phyloP scores from a whole-genome alignment of 2,888 invertebrate species.

The Patella pellucida region DNA sequence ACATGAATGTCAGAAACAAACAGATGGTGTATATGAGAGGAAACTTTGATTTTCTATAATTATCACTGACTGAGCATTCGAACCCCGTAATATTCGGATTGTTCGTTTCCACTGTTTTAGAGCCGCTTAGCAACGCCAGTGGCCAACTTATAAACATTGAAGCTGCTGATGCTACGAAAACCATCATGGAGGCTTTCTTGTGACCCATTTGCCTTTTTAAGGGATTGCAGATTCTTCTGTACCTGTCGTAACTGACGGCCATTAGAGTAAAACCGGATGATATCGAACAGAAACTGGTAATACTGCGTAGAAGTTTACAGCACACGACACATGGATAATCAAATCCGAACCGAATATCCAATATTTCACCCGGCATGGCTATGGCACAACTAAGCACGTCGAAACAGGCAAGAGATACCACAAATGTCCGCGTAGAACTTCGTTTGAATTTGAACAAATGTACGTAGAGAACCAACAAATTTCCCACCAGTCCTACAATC shows the following conservation, averaged over 20 bases:
- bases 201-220: conserved; percentile 42
- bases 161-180: conserved; percentile 37
- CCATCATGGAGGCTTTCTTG: conserved; percentile 39
- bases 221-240: conserved; percentile 51
- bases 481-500: conserved; percentile 52
- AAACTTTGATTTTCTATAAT: conserved; percentile 33
- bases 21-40: conserved; percentile 42
- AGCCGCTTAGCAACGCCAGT: conserved; percentile 42
- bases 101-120: conserved; percentile 36
- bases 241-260: conserved; percentile 53
- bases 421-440: conserved; percentile 51
- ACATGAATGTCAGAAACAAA: conserved; percentile 41
- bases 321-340: conserved; percentile 48
- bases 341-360: conserved; percentile 49
- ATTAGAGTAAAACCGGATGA: conserved; percentile 53
- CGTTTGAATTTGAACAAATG: conserved; percentile 49
- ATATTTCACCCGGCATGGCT: conserved; percentile 51
- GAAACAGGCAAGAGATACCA: conserved; percentile 49
- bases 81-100: conserved; percentile 44
- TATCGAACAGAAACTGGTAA: conserved; percentile 46
- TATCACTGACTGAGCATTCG: conserved; percentile 49
- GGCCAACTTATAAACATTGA: conserved; percentile 44
- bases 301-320: conserved; percentile 47
- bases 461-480: conserved; percentile 47
- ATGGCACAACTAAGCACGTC: conserved; percentile 51